These are phyloP conservation scores for Philotrypesis tridentata DNA, from an alignment of 1,140 invertebrate species.

Conservation along the genomic window DNA sequence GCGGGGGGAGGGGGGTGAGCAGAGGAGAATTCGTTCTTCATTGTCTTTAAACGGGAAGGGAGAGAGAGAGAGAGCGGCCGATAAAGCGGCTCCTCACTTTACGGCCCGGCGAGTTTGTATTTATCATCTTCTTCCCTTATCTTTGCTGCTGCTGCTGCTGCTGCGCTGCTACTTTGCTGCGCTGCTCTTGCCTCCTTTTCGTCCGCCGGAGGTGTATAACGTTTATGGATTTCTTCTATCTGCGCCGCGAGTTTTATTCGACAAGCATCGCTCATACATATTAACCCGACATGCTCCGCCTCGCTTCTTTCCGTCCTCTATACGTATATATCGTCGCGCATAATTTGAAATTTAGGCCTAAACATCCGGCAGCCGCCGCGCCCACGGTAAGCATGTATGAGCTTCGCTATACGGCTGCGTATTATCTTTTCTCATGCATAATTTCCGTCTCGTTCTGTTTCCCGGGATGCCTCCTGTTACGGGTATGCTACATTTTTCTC, in stretches of 20 bases:
- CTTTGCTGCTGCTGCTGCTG: not conserved
- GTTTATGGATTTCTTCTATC: conserved; percentile 19
- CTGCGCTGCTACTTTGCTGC: not conserved
- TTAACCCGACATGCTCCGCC: not conserved
- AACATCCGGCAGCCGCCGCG: not conserved
- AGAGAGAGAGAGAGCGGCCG: conserved; percentile 41
- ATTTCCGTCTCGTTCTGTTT: not conserved
- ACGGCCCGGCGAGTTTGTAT: conserved; percentile 27
- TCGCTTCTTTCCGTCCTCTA: not conserved
- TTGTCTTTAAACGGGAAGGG: conserved; percentile 46
- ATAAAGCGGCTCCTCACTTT: conserved; percentile 52
- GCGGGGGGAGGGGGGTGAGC: no score
- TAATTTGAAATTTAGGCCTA: not conserved
- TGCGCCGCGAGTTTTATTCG: not conserved
- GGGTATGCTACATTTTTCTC: not conserved
- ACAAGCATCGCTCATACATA: not conserved
- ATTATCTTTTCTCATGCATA: not conserved
- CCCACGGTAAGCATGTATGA: no score
- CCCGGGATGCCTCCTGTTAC: not conserved
- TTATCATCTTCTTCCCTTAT: conserved; percentile 29
- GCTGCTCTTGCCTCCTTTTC: not conserved
- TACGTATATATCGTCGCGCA: no score
- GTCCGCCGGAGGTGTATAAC: not conserved
- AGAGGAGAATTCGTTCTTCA: conserved; percentile 18
- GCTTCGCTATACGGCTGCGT: not conserved